Evolutionary conservation across 2,797 vertebrate genomes (phyloP).

Genomic region (Ataeniobius toweri): DNA sequence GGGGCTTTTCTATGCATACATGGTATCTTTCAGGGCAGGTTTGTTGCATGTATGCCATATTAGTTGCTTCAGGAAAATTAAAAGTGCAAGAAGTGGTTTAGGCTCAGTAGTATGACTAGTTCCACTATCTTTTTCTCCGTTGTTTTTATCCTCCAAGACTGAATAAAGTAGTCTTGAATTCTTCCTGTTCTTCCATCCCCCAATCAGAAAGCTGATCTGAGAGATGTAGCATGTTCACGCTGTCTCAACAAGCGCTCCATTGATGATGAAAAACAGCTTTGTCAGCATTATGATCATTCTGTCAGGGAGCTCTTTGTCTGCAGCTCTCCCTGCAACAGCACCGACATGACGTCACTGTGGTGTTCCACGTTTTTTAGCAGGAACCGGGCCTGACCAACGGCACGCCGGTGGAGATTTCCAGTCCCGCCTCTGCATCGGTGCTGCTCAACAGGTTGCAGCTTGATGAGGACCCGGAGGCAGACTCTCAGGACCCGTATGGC

Average conservation of each 20-base stretch:
- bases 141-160: too few species aligned
- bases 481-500: conserved; percentile 86
- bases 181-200: conserved; percentile 23
- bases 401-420: conserved; percentile 89
- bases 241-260: conserved; percentile 55
- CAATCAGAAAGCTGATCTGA: conserved; percentile 26
- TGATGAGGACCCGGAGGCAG: conserved; percentile 90
- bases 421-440: conserved; percentile 90
- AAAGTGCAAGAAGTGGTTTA: background rate
- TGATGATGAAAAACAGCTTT: conserved; percentile 41
- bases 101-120: too few species aligned
- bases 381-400: conserved; percentile 92
- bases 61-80: background rate
- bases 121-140: too few species aligned
- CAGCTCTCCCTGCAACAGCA: background rate
- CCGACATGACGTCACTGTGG: conserved; percentile 10
- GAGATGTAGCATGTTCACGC: conserved; percentile 27
- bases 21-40: background rate
- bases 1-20: background rate
- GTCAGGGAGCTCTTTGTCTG: conserved; percentile 50
- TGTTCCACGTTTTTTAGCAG: conserved; percentile 66
- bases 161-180: background rate
- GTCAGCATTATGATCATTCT: conserved; percentile 27
- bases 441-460: conserved; percentile 94
- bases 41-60: background rate